These are phyloP conservation scores for Zele albiditarsus DNA, from an alignment of 2,888 invertebrate species.

Conservation along the genomic window DNA sequence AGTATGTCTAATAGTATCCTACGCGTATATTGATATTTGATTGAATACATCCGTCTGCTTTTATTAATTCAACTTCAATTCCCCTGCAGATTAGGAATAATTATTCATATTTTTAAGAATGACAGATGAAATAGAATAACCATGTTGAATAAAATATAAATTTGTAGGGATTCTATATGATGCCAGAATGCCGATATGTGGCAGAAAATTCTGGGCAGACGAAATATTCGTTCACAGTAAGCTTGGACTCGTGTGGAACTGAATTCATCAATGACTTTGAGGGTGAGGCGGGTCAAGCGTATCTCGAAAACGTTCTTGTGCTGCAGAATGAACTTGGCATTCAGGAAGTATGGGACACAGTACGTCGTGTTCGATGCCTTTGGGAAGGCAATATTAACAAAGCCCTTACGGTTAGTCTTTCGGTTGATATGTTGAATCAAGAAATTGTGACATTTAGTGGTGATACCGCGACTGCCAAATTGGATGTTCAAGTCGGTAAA, in stretches of 20 bases:
- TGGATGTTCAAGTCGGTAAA: slow-evolving; percentile 85
- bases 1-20: too few relatives aligned
- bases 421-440: slow-evolving; percentile 86
- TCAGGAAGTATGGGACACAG: slow-evolving; percentile 86
- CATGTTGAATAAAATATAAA: slow-evolving; percentile 25
- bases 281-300: slow-evolving; percentile 83
- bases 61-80: too few relatives aligned
- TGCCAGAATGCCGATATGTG: slow-evolving; percentile 83
- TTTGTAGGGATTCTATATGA: slow-evolving; percentile 78
- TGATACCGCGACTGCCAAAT: slow-evolving; percentile 86
- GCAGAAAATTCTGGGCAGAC: slow-evolving; percentile 80
- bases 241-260: slow-evolving; percentile 84
- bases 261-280: slow-evolving; percentile 86
- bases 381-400: slow-evolving; percentile 89
- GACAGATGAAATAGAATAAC: too few relatives aligned
- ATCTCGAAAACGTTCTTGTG: slow-evolving; percentile 85
- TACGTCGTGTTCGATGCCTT: slow-evolving; percentile 83
- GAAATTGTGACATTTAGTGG: slow-evolving; percentile 89
- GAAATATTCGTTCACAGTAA: slow-evolving; percentile 84
- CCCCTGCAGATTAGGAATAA: too few relatives aligned
- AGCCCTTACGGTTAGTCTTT: slow-evolving; percentile 82
- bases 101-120: too few relatives aligned
- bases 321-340: slow-evolving; percentile 84
- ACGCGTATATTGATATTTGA: neutral
- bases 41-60: too few relatives aligned